Conservation (phyloP, 2,113 vertebrate species). For the Otis tarda region DNA sequence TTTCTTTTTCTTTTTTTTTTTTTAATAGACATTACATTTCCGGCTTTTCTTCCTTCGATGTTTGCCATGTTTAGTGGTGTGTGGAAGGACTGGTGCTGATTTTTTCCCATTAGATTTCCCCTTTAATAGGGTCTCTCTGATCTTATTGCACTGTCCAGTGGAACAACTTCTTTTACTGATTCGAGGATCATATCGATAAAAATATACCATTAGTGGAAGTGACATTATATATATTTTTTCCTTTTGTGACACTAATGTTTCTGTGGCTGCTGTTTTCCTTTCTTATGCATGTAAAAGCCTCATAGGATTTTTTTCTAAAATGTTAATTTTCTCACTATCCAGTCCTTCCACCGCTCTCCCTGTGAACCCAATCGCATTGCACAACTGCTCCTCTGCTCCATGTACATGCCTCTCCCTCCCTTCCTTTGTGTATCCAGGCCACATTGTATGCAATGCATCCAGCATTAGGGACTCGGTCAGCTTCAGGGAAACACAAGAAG, state of each 20-base stretch:
- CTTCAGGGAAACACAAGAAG: background rate
- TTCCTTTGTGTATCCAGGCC: background rate
- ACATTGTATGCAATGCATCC: background rate
- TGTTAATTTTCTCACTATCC: background rate
- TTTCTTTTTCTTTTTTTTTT: background rate
- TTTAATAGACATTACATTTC: background rate
- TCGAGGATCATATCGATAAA: background rate
- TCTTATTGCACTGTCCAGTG: background rate
- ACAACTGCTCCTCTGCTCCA: background rate
- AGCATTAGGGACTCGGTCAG: background rate
- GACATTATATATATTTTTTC: background rate
- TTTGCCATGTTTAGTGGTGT: background rate
- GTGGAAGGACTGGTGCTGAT: background rate
- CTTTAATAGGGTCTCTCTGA: background rate
- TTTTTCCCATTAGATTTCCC: background rate
- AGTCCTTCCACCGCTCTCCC: background rate
- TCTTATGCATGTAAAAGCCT: background rate
- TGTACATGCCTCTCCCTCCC: background rate
- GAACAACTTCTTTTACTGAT: background rate
- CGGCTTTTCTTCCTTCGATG: background rate
- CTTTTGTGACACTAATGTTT: background rate
- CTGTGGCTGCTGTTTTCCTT: background rate
- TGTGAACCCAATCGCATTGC: accelerated
- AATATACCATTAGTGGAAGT: background rate
- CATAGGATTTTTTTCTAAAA: background rate